Base-by-base conservation (phyloP, 2,888 invertebrate genomes). In the Herminia tarsipennalis region DNA sequence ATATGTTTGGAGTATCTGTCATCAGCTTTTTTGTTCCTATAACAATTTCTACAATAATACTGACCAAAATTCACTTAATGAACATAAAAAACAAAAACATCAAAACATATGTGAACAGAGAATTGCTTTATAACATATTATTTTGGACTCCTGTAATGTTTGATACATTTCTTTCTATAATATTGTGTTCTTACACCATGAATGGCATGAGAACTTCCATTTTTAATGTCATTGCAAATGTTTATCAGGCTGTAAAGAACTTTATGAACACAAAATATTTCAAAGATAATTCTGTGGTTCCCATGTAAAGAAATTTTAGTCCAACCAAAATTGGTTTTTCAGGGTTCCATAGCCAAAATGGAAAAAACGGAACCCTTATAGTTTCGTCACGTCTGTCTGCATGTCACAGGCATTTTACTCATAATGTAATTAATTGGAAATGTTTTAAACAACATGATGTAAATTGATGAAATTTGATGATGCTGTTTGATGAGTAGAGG, bases 111-210 rank as follows among this genome's bases (percentile, higher is more conserved):
- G 81, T 88, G 1, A 83, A 76, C 9, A 71, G 86, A 37, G 88
- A 90, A 52, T 46, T 89, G n/a, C 48, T 91, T 8, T 91, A 87
- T 37, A 91, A 87, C 44, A 69, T 91, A 28, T 59, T 91, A 8
- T 88, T 92, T 61, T 92, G 92, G 92, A 86, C 84, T 10, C 91
- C 91, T 0, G 83, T 88, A 0, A 85, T 90, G 82, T 84, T 92
- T 64, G 89, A 92, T 49, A 86, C 86, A 20, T 83, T 88, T 63
- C 43, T 92, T 3, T 86, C 90, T 0, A 56, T 89, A 6, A 66
- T 87, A 32, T 49, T 88, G 24, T 92, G 92, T 70, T 79, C 88
- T 0, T 88, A 85, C 47, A 66, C 81, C 1, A 85, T 79, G 73
- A 76, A 83, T 44, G 78, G 83, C 1, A 73, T 73, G 51, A 76